Percentiles rank a stretch among this genome's conserved stretches.
phyloP scores from a whole-genome alignment of 2,888 invertebrate species.

The Epinotia nisella region DNA sequence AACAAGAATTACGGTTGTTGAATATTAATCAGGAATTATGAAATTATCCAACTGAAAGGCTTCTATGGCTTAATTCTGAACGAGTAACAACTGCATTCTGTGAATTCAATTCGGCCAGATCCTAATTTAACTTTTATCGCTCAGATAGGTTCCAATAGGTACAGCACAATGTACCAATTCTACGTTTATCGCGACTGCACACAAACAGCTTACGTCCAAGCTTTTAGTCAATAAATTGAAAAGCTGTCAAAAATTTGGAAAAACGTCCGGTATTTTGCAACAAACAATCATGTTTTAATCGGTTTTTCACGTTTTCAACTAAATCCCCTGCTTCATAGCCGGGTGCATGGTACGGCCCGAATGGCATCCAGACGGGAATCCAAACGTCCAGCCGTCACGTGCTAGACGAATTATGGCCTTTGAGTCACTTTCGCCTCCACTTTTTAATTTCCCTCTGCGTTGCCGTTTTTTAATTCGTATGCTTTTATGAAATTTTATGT shows the following conservation, averaged over 20 bases:
- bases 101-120: not conserved
- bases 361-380: constrained; percentile 64
- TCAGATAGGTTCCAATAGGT: not conserved
- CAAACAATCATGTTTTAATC: constrained; percentile 74
- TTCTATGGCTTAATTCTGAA: not conserved
- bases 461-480: constrained; percentile 77
- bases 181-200: constrained; percentile 42
- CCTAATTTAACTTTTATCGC: not conserved
- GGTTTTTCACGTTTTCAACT: constrained; percentile 77
- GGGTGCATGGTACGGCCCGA: constrained; percentile 50
- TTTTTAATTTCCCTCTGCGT: constrained; percentile 78
- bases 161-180: not conserved
- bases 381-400: constrained; percentile 68
- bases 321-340: constrained; percentile 66
- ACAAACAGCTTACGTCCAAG: constrained; percentile 63
- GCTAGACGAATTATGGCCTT: constrained; percentile 79
- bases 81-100: not conserved
- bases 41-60: not conserved
- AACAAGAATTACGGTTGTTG: constrained; percentile 15
- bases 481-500: constrained; percentile 78
- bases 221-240: constrained; percentile 75
- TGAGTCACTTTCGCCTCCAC: constrained; percentile 75
- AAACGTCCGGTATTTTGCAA: constrained; percentile 65
- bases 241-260: constrained; percentile 67
- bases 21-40: not conserved